Base-by-base conservation (phyloP, 2,797 vertebrate genomes). In the Coilia nasus region DNA sequence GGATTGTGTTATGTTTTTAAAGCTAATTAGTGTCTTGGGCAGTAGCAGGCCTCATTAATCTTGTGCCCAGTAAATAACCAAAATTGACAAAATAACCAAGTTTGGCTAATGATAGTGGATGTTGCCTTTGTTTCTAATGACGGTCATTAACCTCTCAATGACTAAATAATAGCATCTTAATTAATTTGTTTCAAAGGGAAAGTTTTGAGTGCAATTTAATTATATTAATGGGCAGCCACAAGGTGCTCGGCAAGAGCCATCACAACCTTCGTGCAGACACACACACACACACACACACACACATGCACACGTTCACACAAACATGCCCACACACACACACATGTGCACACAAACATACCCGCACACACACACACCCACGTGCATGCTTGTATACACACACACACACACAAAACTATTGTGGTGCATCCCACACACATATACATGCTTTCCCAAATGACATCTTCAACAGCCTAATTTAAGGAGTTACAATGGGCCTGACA, bases 1-100 rank as follows among this genome's bases (percentile, higher is more conserved):
- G 97, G 97, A 98, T 97, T 96, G 96, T 96, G 96, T 98, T 98
- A 97, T 97, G 97, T 96, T 99, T 98, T 97, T 97, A 96, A 97
- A 98, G 97, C 97, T 97, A 97, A 98, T 99, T 98, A 98, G 95
- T 95, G 96, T 98, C 97, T 96, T 91, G 90, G 90, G 95, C 93
- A 93, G 95, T 97, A 97, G 97, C 94, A 95, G 95, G 92, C 93
- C 95, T 96, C 97, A 97, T 98, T 98, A 96, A 97, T 98, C 98
- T 97, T 95, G 89, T 86, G 91, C 95, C 95, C 96, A 95, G 97
- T 97, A 98, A 99, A 98, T 97, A 98, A 97, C 96, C 96, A 97
- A 96, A 97, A 97, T 96, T 97, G 97, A 97, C 96, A 96, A 97
- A 98, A 97, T 98, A 98, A 98, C 97, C 96, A 96, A 94, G 97